Conservation (phyloP, 2,888 invertebrate genomes). For the Saturnia pavonia region DNA sequence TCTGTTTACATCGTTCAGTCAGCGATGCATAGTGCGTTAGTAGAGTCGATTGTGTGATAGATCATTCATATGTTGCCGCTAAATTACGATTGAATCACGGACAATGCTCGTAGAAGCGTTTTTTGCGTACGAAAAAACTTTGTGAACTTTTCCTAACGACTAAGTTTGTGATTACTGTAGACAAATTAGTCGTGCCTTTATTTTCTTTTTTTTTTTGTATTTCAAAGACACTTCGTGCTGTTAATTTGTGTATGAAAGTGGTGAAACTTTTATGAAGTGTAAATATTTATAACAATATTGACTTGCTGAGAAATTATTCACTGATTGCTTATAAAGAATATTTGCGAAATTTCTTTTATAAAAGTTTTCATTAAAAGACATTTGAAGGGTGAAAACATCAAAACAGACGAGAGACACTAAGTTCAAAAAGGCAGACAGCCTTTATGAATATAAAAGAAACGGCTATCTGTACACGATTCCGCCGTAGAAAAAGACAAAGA, state of each 20-base stretch:
- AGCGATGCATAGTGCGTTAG: conserved; percentile 74
- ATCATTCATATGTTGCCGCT: conserved; percentile 67
- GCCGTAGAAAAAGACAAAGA: conserved; percentile 77
- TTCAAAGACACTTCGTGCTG: conserved; percentile 5
- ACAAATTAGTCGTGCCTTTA: conserved; percentile 16
- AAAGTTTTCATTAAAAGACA: background rate
- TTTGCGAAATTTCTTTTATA: background rate
- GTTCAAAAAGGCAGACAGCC: conserved; percentile 54
- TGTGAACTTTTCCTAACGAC: conserved; percentile 48
- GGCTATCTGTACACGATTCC: conserved; percentile 70
- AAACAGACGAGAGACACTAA: conserved; percentile 44
- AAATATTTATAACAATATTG: background rate
- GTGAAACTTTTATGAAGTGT: conserved; percentile 26
- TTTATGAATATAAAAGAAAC: conserved; percentile 77
- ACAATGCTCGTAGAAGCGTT: conserved; percentile 60
- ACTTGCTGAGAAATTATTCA: background rate
- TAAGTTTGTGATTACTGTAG: conserved; percentile 49
- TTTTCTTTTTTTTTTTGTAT: background rate
- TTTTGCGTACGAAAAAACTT: conserved; percentile 65
- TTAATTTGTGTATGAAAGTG: conserved; percentile 39
- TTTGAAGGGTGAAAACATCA: conserved; percentile 10
- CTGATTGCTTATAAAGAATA: background rate
- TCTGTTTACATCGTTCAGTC: conserved; percentile 74
- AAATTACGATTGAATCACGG: conserved; percentile 70
- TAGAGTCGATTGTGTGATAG: conserved; percentile 76